These are phyloP conservation scores for Anableps anableps DNA, from an alignment of 2,797 vertebrate species.

Conservation along the genomic window DNA sequence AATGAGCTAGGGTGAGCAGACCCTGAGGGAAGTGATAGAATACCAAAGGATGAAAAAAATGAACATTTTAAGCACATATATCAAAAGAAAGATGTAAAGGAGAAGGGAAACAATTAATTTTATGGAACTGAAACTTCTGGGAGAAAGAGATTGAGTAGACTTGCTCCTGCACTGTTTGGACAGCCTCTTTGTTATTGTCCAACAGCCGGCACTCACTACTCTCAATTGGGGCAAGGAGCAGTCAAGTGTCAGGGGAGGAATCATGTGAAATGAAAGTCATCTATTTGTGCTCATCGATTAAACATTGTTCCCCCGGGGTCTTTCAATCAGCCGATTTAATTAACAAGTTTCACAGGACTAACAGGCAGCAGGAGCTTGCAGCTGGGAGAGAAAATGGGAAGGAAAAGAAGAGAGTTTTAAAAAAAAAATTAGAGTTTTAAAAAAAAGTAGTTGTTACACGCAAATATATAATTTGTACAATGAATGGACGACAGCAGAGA, in stretches of 20 bases:
- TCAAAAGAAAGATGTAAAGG: not conserved
- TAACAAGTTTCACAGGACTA: conserved; percentile 67
- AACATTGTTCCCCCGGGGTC: conserved; percentile 60
- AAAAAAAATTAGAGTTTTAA: conserved; percentile 14
- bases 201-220: conserved; percentile 10
- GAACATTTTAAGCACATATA: not conserved
- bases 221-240: conserved; percentile 33
- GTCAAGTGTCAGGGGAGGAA: conserved; percentile 32
- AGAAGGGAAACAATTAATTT: conserved; percentile 27
- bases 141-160: conserved; percentile 25
- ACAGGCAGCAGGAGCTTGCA: conserved; percentile 57
- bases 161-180: conserved; percentile 30
- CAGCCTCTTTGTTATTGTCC: conserved; percentile 34
- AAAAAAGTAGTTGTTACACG: conserved; percentile 27
- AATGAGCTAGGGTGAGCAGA: not conserved
- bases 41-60: not conserved
- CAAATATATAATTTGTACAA: conserved; percentile 28
- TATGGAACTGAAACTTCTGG: not conserved
- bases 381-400: conserved; percentile 21
- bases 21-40: conserved; percentile 1
- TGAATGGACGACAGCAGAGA: conserved; percentile 12
- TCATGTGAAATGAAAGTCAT: conserved; percentile 63
- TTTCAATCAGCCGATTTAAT: conserved; percentile 74
- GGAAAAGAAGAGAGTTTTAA: conserved; percentile 25
- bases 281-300: conserved; percentile 75